Base-by-base conservation (phyloP, 1,140 invertebrate genomes). In the Tetraneura akinire region DNA sequence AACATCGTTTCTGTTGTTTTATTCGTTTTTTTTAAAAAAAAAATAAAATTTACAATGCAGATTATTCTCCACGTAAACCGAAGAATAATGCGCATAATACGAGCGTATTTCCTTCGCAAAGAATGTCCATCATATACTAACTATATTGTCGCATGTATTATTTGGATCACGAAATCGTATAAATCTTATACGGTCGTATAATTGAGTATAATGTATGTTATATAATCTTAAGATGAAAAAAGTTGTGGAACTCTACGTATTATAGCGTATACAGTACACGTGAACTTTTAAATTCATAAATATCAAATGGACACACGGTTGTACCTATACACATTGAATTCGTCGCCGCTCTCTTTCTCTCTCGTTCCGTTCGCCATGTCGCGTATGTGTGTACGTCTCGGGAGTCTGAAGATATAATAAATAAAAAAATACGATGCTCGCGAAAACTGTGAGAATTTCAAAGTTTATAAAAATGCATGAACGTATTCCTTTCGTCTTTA, bases 391-490 rank as follows among this genome's bases (percentile, higher is more conserved):
- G 8, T 37, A 37, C 8, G 8, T 37, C 3, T 37, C 32, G 32
- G 11, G 18, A 11, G 10, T 37, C 62, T 64, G 62, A 64, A 29
- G n/a, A 64, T 64, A 37, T 64, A 37, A 64, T 64, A 64, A 64
- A 64, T 64, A 64, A 37, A 37, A 37, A 64, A 64, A 64, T 42
- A 37, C 9, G 3, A 18, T 3, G 37, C 10, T 64, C 32, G 18
- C 5, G 10, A 37, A 64, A 37, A 21, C 62, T 21, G 62, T n/a
- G 18, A n/a, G 32, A n/a, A 64, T 37, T 64, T 32, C 62, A 0
- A 23, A 64, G 32, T 64, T 64, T 18, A 64, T 64, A 64, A 64
- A 64, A 64, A 64, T 64, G 32, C 62, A 64, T 64, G 32, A 64
- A 64, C 62, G n/a, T n/a, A 29, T 62, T 62, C 32, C 60, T 62